Evolutionary conservation across 2,888 invertebrate species (phyloP).

Genomic region (Xestoiulus laeticollis): DNA sequence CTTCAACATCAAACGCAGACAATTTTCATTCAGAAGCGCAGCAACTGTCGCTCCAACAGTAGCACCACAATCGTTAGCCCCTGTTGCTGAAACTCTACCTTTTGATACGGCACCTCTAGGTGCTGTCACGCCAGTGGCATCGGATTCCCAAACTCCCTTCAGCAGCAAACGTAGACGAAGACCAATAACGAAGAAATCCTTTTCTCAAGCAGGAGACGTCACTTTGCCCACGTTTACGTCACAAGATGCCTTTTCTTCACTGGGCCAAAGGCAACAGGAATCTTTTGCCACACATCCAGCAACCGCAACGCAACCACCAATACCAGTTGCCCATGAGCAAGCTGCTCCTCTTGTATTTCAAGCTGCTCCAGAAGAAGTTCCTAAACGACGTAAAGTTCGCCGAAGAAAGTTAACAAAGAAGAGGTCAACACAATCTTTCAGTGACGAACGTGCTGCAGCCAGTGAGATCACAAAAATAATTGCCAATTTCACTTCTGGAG

Average conservation of each 20-base stretch:
- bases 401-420: conserved; percentile 32
- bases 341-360: background rate
- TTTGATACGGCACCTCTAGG: background rate
- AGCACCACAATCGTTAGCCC: background rate
- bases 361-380: background rate
- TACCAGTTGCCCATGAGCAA: background rate
- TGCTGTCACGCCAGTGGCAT: background rate
- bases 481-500: background rate
- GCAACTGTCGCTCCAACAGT: background rate
- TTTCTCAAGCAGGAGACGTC: background rate
- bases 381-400: background rate
- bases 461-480: background rate
- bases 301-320: background rate
- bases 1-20: conserved; percentile 38
- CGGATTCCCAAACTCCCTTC: background rate
- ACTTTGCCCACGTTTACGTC: background rate
- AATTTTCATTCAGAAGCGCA: background rate
- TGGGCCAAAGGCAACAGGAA: background rate
- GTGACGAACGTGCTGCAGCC: background rate
- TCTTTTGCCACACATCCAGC: background rate
- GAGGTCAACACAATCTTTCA: conserved; percentile 20
- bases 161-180: background rate
- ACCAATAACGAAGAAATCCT: background rate
- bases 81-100: background rate
- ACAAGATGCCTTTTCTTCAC: background rate